Conservation (phyloP, 1,140 invertebrate species). For the Eurytemora carolleeae region DNA sequence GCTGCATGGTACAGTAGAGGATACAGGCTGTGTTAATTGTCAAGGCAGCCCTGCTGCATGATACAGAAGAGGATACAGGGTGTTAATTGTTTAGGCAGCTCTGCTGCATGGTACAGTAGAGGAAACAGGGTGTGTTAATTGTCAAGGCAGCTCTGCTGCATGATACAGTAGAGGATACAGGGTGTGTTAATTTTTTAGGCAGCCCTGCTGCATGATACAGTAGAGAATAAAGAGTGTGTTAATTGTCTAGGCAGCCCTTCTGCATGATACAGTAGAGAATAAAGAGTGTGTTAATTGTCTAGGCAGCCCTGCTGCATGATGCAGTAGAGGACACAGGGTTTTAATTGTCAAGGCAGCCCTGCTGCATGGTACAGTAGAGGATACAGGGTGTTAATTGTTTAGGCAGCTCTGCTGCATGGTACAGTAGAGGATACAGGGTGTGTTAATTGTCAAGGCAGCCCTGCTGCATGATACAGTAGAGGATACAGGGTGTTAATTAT, state of each 20-base stretch:
- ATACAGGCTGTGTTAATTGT: too few relatives aligned
- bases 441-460: neutral
- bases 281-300: neutral
- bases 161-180: constrained; percentile 75
- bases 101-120: constrained; percentile 74
- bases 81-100: too few relatives aligned
- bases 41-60: too few relatives aligned
- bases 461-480: neutral
- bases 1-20: constrained; percentile 73
- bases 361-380: neutral
- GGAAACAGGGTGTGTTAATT: too few relatives aligned
- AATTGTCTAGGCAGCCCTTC: neutral
- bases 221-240: neutral
- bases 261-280: neutral
- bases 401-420: neutral
- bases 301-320: neutral
- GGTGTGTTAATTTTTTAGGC: neutral
- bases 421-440: neutral
- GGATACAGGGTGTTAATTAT: neutral
- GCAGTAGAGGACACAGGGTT: neutral
- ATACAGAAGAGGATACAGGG: constrained; percentile 77
- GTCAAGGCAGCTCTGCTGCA: too few relatives aligned
- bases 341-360: neutral
- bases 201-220: neutral
- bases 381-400: neutral